Conservation (phyloP, 2,113 vertebrate species). For the Cranoglanis bouderius region DNA sequence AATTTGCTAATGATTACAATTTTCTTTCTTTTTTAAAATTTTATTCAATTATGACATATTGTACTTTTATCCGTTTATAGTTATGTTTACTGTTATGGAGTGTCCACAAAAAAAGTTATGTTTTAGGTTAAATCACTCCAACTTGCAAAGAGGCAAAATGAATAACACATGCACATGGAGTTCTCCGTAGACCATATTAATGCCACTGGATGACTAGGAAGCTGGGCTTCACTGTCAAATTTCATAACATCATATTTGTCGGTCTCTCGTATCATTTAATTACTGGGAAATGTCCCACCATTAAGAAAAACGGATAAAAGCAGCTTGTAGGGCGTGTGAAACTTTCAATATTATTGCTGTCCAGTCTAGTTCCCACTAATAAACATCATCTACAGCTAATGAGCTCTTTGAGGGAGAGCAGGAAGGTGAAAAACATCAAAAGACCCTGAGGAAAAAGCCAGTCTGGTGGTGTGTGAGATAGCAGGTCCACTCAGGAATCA, state of each 20-base stretch:
- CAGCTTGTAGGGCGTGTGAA: neutral
- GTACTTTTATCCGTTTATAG: neutral
- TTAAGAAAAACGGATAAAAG: neutral
- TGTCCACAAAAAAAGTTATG: neutral
- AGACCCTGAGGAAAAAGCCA: constrained; percentile 18
- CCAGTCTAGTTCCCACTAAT: neutral
- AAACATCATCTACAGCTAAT: constrained; percentile 7
- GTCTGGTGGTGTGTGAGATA: constrained; percentile 25
- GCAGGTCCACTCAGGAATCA: constrained; percentile 23
- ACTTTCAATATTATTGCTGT: neutral
- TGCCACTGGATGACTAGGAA: too few species aligned
- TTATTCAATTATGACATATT: neutral
- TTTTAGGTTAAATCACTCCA: neutral
- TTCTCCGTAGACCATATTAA: neutral
- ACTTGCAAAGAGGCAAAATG: neutral
- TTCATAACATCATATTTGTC: too few species aligned
- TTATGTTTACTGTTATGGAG: neutral
- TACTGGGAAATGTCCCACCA: neutral
- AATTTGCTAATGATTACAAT: neutral
- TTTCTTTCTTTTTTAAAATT: neutral
- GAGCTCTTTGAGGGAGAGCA: constrained; percentile 17
- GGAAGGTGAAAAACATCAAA: constrained; percentile 42
- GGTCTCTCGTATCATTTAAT: neutral
- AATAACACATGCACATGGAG: neutral
- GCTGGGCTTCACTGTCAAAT: neutral